Conservation (phyloP, 1,140 invertebrate genomes). For the Apocrypta bakeri region DNA sequence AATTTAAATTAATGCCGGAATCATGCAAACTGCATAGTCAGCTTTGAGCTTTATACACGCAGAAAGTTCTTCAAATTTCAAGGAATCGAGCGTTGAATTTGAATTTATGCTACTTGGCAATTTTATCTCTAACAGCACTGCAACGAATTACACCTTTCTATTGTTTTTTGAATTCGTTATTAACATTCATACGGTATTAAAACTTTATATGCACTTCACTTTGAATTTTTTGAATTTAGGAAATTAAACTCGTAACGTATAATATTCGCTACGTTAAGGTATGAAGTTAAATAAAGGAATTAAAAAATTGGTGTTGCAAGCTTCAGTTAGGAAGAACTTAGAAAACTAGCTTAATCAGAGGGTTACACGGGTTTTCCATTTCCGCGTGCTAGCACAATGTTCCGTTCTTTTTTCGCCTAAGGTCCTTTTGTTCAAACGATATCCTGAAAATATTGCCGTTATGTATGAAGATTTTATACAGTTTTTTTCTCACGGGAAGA, state of each 20-base stretch:
- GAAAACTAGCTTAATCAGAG: background rate
- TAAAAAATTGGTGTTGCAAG: background rate
- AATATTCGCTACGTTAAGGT: too few species aligned
- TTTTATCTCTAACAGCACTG: background rate
- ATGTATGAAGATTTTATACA: background rate
- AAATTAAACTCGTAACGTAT: too few species aligned
- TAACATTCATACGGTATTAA: too few species aligned
- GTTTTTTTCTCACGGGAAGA: too few species aligned
- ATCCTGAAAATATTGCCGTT: background rate
- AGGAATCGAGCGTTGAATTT: background rate
- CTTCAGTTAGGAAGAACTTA: background rate
- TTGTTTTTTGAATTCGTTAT: background rate
- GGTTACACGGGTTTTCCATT: slow-evolving; percentile 22
- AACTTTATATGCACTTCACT: too few species aligned
- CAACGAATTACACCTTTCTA: background rate
- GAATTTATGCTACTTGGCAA: background rate
- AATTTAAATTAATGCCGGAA: slow-evolving; percentile 19
- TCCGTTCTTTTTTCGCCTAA: background rate
- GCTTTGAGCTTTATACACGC: background rate
- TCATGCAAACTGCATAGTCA: slow-evolving; percentile 16
- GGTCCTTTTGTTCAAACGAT: background rate
- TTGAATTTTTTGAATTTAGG: too few species aligned
- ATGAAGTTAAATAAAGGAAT: background rate
- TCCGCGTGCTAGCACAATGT: background rate
- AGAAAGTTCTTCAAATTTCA: background rate